Base-by-base conservation (phyloP, 2,113 vertebrate species). In the Oplegnathus fasciatus region DNA sequence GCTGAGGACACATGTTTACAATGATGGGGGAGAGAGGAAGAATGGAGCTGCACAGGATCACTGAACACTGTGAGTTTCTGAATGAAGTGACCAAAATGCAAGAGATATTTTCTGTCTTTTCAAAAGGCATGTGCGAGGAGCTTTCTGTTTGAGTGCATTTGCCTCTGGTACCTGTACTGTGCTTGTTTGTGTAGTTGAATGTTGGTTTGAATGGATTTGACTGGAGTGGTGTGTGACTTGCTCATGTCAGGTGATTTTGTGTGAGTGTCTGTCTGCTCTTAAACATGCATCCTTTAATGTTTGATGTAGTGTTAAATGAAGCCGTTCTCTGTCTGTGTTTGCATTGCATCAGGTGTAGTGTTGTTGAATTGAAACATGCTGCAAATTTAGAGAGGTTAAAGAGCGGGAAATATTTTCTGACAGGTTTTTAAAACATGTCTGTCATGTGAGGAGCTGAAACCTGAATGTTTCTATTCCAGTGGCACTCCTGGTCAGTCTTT, bases 1-100 rank as follows among this genome's bases (percentile, higher is more conserved):
- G 89, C 92, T 93, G 83, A 86, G 75, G 85, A 83, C 83, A 88
- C 88, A 91, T 95, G 95, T 95, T 95, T 93, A 94, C 91, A 89
- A 78, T 83, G 83, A 72, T 82, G 85, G 71, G 60, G 57, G 52
- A 32, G 73, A 87, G 74, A 70, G 54, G 82, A 84, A 80, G 85
- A 89, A 87, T 84, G 75, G 86, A 88, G 80, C 76, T 13, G 81
- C 72, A 52, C 76, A 2, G 65, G 77, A 83, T n/a, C 61, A 55
- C 57, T 52, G 37, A 55, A 72, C 73, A 82, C 64, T 75, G 86
- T 88, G 85, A 91, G 88, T 89, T 78, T 73, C 24, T 86, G 22
- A 74, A 73, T 84, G n/a, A 73, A 84, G 75, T 48, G 1, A n/a
- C 28, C 32, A 34, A 26, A n/a, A 77, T 65, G 9, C 0, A 30